These are phyloP conservation scores for Elysia crispata DNA, from an alignment of 2,888 invertebrate species.

Conservation along the genomic window DNA sequence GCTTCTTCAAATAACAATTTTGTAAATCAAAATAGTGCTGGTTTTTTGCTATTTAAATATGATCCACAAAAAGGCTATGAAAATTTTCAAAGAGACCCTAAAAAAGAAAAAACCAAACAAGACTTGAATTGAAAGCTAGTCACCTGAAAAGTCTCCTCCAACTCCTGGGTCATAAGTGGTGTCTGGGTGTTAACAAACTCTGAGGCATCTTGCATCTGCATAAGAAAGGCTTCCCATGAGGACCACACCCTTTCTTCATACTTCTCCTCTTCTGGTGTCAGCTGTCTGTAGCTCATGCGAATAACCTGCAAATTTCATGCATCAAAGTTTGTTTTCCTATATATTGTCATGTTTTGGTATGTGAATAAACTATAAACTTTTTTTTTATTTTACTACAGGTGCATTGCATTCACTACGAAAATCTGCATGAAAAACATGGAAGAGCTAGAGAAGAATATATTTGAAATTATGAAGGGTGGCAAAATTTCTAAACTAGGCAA, in stretches of 20 bases:
- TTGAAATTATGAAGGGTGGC: too few species aligned
- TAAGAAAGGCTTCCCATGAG: constrained; percentile 73
- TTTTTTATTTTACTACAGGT: neutral
- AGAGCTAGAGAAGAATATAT: neutral
- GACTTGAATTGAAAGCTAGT: neutral
- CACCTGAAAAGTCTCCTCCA: constrained; percentile 64
- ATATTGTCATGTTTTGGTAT: neutral
- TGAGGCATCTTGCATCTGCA: constrained; percentile 74
- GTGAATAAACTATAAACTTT: neutral
- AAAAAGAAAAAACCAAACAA: too few species aligned
- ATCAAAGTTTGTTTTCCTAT: too few species aligned
- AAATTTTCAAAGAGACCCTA: too few species aligned
- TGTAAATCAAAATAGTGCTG: too few species aligned
- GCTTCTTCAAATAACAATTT: too few species aligned
- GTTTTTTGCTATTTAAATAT: too few species aligned
- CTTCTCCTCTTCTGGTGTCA: constrained; percentile 73
- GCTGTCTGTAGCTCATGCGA: constrained; percentile 73
- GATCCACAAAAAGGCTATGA: too few species aligned
- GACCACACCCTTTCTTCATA: constrained; percentile 71
- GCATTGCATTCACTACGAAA: too few species aligned
- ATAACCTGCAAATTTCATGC: constrained; percentile 64
- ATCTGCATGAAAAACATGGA: too few species aligned
- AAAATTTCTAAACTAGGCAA: too few species aligned
- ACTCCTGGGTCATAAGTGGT: constrained; percentile 72
- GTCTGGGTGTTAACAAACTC: constrained; percentile 76